Conservation (phyloP, 2,113 vertebrate genomes). For the Pungitius pungitius region DNA sequence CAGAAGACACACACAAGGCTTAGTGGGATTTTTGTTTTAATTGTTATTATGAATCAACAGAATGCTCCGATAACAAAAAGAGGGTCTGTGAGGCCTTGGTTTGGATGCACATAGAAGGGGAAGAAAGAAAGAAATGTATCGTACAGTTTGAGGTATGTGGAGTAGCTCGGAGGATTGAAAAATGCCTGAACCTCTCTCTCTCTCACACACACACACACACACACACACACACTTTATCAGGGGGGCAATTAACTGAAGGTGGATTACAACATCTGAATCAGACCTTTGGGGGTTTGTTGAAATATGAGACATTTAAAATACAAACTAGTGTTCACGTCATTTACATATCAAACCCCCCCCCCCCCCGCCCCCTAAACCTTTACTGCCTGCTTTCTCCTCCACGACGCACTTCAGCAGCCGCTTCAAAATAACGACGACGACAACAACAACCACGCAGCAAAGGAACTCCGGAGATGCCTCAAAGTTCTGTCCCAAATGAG, state of each 20-base stretch:
- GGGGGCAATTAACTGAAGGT: constrained; percentile 51
- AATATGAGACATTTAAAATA: constrained; percentile 57
- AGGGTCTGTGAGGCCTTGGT: constrained; percentile 71
- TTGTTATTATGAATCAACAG: constrained; percentile 74
- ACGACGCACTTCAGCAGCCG: background rate
- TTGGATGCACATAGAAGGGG: constrained; percentile 61
- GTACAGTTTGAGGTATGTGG: constrained; percentile 79
- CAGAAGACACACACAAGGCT: constrained; percentile 13
- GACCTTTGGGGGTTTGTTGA: constrained; percentile 38
- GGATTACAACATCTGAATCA: constrained; percentile 55
- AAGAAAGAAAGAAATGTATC: constrained; percentile 73
- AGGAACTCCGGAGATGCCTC: background rate
- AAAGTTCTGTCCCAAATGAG: constrained; percentile 15
- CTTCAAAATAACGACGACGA: background rate
- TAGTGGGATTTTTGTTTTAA: constrained; percentile 47
- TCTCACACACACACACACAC: background rate
- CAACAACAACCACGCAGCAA: background rate
- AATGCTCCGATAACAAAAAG: constrained; percentile 77
- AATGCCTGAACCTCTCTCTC: constrained; percentile 31
- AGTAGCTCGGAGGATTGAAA: constrained; percentile 66
- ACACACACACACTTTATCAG: constrained; percentile 51
- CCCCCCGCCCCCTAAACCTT: background rate
- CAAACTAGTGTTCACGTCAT: constrained; percentile 25
- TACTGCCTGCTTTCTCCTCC: constrained; percentile 23
- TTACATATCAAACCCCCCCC: constrained; percentile 1